Percentiles rank a stretch among this genome's conserved stretches.
Evolutionary conservation across 1,140 invertebrate genomes (phyloP).

Genomic region (Prorops nasuta): DNA sequence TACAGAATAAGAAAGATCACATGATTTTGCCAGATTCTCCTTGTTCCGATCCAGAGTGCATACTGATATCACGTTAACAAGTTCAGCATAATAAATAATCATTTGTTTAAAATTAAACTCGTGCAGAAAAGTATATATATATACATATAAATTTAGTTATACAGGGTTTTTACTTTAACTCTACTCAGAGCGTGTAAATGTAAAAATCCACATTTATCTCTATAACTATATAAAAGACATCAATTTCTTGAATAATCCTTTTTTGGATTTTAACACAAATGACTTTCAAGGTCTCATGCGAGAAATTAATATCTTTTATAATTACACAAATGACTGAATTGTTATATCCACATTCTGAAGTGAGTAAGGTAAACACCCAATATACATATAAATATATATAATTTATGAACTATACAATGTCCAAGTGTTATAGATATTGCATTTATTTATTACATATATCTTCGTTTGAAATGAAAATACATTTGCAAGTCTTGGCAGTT

Average conservation of each 20-base stretch:
- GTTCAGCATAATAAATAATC: too few species aligned
- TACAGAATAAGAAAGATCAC: constrained; percentile 4
- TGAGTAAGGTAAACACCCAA: constrained; percentile 8
- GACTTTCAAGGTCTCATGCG: constrained; percentile 15
- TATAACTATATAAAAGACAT: too few species aligned
- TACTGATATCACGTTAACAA: too few species aligned
- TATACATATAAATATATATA: background rate
- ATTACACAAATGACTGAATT: too few species aligned
- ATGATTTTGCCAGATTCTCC: background rate
- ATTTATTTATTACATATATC: constrained; percentile 29
- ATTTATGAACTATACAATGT: constrained; percentile 21
- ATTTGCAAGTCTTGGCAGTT: constrained; percentile 43
- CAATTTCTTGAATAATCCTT: constrained; percentile 21
- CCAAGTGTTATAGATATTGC: constrained; percentile 29
- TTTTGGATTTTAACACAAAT: constrained; percentile 17
- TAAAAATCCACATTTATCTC: too few species aligned
- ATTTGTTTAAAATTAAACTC: too few species aligned
- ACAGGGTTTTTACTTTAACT: too few species aligned
- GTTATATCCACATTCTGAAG: too few species aligned
- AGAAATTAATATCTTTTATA: too few species aligned
- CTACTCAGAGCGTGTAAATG: too few species aligned
- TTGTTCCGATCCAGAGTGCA: background rate
- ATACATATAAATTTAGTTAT: too few species aligned
- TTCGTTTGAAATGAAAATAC: constrained; percentile 36
- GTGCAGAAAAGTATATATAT: too few species aligned